A percentile compares a stretch with the other conserved stretches of the same genome.
These are phyloP conservation scores for Podilymbus podiceps DNA, from an alignment of 2,113 vertebrate genomes.

Conservation along the genomic window DNA sequence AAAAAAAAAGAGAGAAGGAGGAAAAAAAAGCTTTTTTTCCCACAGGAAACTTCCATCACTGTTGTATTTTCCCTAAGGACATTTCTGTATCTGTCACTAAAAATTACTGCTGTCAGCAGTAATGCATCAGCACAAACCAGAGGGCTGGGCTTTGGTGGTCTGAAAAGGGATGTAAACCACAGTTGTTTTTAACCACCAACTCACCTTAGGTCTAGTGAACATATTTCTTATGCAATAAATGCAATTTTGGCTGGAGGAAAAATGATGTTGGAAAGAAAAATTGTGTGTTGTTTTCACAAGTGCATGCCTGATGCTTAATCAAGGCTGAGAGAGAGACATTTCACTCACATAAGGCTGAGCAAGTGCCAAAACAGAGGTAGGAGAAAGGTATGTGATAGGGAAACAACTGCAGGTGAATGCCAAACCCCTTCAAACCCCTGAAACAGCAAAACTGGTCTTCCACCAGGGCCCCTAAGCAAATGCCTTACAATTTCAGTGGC, in stretches of 20 bases:
- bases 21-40: conserved; percentile 31
- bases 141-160: conserved; percentile 57
- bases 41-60: conserved; percentile 66
- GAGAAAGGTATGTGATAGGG: not conserved
- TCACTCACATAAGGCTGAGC: not conserved
- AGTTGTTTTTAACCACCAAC: conserved; percentile 12
- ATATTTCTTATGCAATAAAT: not conserved
- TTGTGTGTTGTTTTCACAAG: not conserved
- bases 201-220: not conserved
- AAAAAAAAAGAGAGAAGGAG: not conserved
- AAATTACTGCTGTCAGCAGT: conserved; percentile 66
- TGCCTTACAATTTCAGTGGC: not conserved
- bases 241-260: not conserved
- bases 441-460: not conserved
- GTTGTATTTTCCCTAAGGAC: conserved; percentile 67
- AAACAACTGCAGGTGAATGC: not conserved
- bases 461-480: not conserved
- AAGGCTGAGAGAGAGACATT: not conserved
- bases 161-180: not conserved
- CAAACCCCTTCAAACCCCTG: not conserved
- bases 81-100: conserved; percentile 67
- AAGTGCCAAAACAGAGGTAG: not conserved
- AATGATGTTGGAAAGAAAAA: not conserved
- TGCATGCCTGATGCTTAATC: not conserved
- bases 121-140: conserved; percentile 18